These are phyloP conservation scores for Cybosia mesomella DNA, from an alignment of 2,888 invertebrate species.

Conservation along the genomic window DNA sequence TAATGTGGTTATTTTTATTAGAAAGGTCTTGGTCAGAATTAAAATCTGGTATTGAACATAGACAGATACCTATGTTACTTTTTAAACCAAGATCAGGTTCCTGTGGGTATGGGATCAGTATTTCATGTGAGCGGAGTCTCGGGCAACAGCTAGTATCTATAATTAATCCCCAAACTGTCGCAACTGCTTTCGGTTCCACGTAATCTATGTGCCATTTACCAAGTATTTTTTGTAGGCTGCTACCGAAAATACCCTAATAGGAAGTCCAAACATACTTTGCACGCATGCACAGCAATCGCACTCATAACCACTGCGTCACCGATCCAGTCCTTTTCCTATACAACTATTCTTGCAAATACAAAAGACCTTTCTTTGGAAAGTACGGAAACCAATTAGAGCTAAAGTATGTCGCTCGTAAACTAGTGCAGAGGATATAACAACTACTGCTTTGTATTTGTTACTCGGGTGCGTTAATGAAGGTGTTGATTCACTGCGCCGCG, in stretches of 20 bases:
- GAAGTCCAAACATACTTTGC: not conserved
- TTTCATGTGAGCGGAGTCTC: no score
- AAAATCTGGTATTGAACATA: no score
- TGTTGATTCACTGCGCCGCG: constrained; percentile 15
- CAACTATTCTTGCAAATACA: not conserved
- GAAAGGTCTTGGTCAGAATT: no score
- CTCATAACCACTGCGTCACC: not conserved
- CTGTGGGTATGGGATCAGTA: no score
- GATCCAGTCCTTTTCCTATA: not conserved
- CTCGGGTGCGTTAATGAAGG: constrained; percentile 18
- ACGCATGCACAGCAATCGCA: not conserved
- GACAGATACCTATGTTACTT: no score
- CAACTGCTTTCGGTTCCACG: no score
- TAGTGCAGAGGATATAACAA: constrained; percentile 26
- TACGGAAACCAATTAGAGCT: constrained; percentile 34
- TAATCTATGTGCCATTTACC: no score
- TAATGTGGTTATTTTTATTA: no score
- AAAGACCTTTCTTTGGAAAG: constrained; percentile 1
- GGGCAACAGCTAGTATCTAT: no score
- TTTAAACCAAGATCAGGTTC: no score
- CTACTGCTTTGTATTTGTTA: constrained; percentile 18
- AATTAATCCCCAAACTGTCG: no score
- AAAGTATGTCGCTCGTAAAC: constrained; percentile 45
- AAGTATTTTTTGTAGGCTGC: not conserved
- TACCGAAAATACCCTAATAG: not conserved